Evolutionary conservation across 2,797 vertebrate genomes (phyloP).

Genomic region (Champsocephalus esox): DNA sequence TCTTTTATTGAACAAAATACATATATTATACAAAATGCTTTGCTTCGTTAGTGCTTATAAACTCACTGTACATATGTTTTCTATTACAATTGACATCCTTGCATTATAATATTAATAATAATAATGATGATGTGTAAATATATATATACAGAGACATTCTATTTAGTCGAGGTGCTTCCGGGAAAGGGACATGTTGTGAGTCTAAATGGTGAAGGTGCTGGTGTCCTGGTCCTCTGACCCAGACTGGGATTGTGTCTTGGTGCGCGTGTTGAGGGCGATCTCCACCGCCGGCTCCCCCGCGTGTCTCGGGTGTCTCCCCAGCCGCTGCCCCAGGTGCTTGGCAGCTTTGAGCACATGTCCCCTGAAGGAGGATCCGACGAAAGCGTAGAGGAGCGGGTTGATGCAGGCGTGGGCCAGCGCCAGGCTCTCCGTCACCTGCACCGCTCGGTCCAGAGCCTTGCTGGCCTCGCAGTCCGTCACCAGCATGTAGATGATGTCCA

Average conservation of each 20-base stretch:
- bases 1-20: constrained; percentile 68
- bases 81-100: neutral
- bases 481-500: constrained; percentile 88
- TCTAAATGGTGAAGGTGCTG: constrained; percentile 87
- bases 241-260: constrained; percentile 79
- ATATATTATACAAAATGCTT: constrained; percentile 57
- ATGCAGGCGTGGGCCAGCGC: constrained; percentile 93
- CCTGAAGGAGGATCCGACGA: constrained; percentile 93
- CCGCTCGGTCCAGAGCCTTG: constrained; percentile 86
- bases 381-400: constrained; percentile 93
- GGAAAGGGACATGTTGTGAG: neutral
- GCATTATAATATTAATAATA: neutral
- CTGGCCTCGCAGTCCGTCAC: constrained; percentile 87
- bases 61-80: constrained; percentile 19
- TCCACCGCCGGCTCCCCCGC: constrained; percentile 69
- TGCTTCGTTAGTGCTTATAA: constrained; percentile 37
- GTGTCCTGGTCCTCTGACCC: constrained; percentile 85
- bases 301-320: constrained; percentile 67
- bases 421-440: constrained; percentile 91
- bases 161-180: constrained; percentile 28
- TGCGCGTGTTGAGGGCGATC: constrained; percentile 73
- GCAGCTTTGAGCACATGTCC: constrained; percentile 85
- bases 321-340: constrained; percentile 83
- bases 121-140: neutral
- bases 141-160: constrained; percentile 21